phyloP scores from a whole-genome alignment of 2,797 vertebrate genomes.

The Rallus crepitans region DNA sequence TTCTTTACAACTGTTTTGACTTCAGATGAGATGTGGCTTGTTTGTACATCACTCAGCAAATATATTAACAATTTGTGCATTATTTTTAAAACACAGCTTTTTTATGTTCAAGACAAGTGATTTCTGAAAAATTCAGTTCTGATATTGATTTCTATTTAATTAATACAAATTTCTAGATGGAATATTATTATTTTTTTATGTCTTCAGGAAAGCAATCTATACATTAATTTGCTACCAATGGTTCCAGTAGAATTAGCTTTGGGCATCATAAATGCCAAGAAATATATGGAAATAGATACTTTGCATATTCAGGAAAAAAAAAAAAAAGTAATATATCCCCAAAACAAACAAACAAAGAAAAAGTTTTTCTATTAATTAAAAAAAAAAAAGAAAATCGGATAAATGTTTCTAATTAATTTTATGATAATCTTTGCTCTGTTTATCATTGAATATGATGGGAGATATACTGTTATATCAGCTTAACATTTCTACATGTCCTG shows the following conservation, averaged over 20 bases:
- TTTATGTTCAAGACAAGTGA: not conserved
- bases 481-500: not conserved
- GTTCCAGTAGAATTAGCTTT: not conserved
- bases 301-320: not conserved
- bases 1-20: not conserved
- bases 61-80: not conserved
- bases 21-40: not conserved
- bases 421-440: not conserved
- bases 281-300: not conserved
- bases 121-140: not conserved
- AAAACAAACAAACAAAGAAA: too few relatives aligned
- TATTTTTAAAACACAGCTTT: not conserved
- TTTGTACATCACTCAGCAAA: not conserved
- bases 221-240: not conserved
- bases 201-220: not conserved
- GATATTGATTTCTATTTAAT: not conserved
- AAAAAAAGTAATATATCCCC: not conserved
- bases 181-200: not conserved
- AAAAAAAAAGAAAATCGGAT: not conserved
- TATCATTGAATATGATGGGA: not conserved
- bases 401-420: not conserved
- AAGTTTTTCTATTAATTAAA: accelerated
- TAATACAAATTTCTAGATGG: not conserved
- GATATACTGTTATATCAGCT: not conserved
- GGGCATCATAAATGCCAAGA: not conserved